Evolutionary conservation across 2,797 vertebrate species (phyloP), one percentile per base, ranked within the genome.

Genomic region (Eupleurogrammus muticus): DNA sequence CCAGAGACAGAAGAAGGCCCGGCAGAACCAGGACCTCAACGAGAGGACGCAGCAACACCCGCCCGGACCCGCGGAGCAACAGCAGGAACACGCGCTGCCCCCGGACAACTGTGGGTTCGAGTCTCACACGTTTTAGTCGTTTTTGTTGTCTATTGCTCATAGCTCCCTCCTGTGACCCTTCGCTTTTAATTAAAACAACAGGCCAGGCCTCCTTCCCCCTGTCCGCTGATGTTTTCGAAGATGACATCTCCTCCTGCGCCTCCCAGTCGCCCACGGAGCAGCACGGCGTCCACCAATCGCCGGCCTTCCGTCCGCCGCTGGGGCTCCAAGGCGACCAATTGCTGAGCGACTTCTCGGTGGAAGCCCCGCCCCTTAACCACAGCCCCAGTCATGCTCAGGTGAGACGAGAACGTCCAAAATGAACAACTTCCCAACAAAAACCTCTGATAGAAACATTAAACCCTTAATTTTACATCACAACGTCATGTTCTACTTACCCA

Each of bases 1-100:
- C 88, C 93, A 96, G 81, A 97, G 96, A 92, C 94, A 97, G 79
- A 99, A 97, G 92, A 96, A 96, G 87, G 93, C 96, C 82, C 95
- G 96, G 20, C 92, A 97, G 85, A 92, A 94, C 0, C 95, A 96
- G 76, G 96, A 98, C 91, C 95, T 95, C 74, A 93, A 92, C 1
- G 96, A 97, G 87, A 97, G 96, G 92, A 95, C 96, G 77, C 96
- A 95, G 77, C 96, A 95, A 0, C 93, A 92, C 87, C 91, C 92
- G 58, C 95, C 95, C 10, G 94, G 94, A 64, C 93, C 96, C 65
- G 94, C 93, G 90, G 96, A 97, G 70, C 83, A 73, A 11, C 76
- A 80, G 66, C 88, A 73, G 9, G 55, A 87, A 77, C 76, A 54
- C 66, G 75, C 76, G 1, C 65, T 58, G 59, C 66, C 87, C 52